Evolutionary conservation across 2,797 vertebrate species (phyloP).

Genomic region (Sandelia bainsii): DNA sequence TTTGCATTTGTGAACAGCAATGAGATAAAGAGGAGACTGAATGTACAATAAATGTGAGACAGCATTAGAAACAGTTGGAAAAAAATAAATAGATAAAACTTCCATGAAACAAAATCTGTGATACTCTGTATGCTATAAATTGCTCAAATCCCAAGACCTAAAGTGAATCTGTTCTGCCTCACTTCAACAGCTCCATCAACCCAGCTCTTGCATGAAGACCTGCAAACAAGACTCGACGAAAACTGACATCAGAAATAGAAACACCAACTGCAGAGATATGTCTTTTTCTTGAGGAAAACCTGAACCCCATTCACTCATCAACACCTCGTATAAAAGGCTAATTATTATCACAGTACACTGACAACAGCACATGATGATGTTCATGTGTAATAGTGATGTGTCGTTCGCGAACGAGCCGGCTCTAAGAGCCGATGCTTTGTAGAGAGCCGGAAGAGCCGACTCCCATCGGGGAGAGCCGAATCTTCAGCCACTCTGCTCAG

Average conservation of each 20-base stretch:
- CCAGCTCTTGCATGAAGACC: slow-evolving; percentile 29
- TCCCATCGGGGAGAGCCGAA: no score
- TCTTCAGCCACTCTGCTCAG: no score
- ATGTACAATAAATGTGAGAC: slow-evolving; percentile 17
- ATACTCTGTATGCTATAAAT: slow-evolving; percentile 17
- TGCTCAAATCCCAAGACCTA: slow-evolving; percentile 30
- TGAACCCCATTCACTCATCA: slow-evolving; percentile 17
- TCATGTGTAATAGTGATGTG: no score
- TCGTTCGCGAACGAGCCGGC: no score
- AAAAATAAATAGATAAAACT: neutral
- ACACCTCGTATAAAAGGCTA: no score
- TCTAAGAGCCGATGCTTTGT: no score
- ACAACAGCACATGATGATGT: no score
- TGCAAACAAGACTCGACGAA: slow-evolving; percentile 21
- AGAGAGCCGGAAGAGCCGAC: no score
- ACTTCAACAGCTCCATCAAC: slow-evolving; percentile 34
- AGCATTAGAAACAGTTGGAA: slow-evolving; percentile 11
- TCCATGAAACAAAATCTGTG: neutral
- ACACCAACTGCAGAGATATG: slow-evolving; percentile 11
- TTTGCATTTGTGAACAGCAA: slow-evolving; percentile 32
- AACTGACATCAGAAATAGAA: slow-evolving; percentile 46
- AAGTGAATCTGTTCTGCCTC: slow-evolving; percentile 37
- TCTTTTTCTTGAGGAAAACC: slow-evolving; percentile 19
- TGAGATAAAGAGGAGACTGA: slow-evolving; percentile 27
- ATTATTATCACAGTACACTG: no score